Percentiles rank a stretch among this genome's conserved stretches.
Conservation (phyloP, 2,888 invertebrate genomes). For the Epistrophella euchroma region DNA sequence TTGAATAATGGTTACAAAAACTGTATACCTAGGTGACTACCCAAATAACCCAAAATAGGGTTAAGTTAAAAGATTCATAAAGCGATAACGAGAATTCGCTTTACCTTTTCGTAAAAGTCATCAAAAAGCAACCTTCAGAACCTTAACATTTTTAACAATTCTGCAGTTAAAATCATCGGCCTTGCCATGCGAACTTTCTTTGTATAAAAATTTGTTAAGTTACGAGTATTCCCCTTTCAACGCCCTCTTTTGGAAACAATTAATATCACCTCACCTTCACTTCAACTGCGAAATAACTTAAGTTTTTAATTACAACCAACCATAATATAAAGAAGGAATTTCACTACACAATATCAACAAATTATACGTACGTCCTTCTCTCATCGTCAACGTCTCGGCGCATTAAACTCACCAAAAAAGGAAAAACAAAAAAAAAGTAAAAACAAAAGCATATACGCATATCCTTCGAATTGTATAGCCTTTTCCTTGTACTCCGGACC, state of each 20-base stretch:
- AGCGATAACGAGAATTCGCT: background rate
- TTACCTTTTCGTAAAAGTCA: background rate
- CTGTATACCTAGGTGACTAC: too few relatives aligned
- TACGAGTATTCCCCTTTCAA: background rate
- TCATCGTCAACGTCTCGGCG: background rate
- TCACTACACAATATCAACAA: constrained; percentile 39
- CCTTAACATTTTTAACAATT: background rate
- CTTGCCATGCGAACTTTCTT: background rate
- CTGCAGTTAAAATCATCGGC: background rate
- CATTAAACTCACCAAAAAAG: background rate
- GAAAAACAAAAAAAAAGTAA: background rate
- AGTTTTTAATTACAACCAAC: constrained; percentile 66
- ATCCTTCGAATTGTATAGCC: constrained; percentile 17
- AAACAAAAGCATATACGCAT: constrained; percentile 60
- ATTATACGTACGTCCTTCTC: background rate
- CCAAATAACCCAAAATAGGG: background rate
- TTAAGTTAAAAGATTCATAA: background rate
- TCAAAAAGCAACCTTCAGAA: background rate
- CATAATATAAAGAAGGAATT: constrained; percentile 55
- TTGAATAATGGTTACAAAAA: background rate
- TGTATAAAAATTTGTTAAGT: background rate
- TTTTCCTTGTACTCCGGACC: constrained; percentile 11
- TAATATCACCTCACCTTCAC: constrained; percentile 70
- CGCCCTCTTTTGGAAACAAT: constrained; percentile 33
- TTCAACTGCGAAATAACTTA: constrained; percentile 69